Evolutionary conservation across 2,113 vertebrate genomes (phyloP), one percentile per base, ranked within the genome.

Genomic region (Hipposideros armiger): DNA sequence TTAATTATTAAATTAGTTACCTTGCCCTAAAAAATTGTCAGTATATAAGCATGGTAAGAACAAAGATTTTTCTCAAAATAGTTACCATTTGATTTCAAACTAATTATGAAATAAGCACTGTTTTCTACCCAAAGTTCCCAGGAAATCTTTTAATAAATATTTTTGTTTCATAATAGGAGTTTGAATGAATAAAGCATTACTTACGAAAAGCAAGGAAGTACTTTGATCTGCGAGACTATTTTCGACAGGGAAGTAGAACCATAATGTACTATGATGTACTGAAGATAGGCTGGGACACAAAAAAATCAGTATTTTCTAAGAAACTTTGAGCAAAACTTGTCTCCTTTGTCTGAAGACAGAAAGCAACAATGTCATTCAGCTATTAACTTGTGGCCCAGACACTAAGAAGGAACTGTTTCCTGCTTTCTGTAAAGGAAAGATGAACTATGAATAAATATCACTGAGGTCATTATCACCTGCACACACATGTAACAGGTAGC

Each of bases 61-160:
- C 19, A 94, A 81, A 87, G 17, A 67, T 91, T 36, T 80, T 93
- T 81, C 52, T 95, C 50, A 64, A 62, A 90, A 73, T 84, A 64
- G 60, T 69, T 87, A 52, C 16, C 5, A 73, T 50, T 77, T 78
- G 8, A 85, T 72, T 94, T 94, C 78, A 93, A 58, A 54, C 24
- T 11, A 56, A 95, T 87, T 85, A 86, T 47, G 84, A 91, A 97
- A 40, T 28, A 11, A 82, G 7, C 9, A 74, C 52, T 88, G 5
- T 86, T 67, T 90, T 91, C 26, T 87, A 50, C 5, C 6, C n/a
- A 15, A 81, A 86, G 26, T 90, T 85, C 67, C 47, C 42, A 84
- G 45, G 42, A 56, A 74, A 76, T 64, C 20, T 70, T 85, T 88
- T 58, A 89, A 45, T 32, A 52, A 96, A 67, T 30, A 82, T 83